Evolutionary conservation across 2,113 vertebrate species (phyloP).

Genomic region (Ardeotis arabs): DNA sequence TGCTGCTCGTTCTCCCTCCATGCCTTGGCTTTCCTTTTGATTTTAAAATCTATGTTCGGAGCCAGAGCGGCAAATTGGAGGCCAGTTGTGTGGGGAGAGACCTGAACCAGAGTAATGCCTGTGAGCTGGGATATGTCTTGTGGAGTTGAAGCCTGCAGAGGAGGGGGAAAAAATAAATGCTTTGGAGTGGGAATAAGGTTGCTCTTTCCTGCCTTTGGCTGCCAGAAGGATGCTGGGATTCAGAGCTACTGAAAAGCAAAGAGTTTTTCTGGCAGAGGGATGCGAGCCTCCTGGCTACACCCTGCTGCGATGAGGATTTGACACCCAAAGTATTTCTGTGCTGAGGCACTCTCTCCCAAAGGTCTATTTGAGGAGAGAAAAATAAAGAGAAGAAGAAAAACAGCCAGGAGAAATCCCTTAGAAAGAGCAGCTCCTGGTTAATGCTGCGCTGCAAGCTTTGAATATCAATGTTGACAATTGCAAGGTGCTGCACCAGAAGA

Average conservation of each 20-base stretch:
- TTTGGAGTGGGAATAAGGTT: background rate
- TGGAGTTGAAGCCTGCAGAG: background rate
- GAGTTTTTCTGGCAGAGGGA: constrained; percentile 9
- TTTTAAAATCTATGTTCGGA: background rate
- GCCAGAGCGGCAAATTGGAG: background rate
- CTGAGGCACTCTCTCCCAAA: background rate
- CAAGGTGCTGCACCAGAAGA: background rate
- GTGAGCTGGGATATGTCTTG: background rate
- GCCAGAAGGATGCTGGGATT: background rate
- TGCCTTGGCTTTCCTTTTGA: background rate
- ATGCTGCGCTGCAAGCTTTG: background rate
- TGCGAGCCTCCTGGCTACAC: background rate
- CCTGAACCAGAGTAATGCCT: background rate
- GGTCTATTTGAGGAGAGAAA: background rate
- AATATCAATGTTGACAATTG: background rate
- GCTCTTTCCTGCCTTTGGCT: background rate
- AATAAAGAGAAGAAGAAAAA: constrained; percentile 10
- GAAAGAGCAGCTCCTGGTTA: background rate
- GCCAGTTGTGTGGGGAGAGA: background rate
- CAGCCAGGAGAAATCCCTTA: background rate
- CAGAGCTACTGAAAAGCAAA: constrained; percentile 7
- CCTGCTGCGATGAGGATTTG: background rate
- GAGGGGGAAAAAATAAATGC: background rate
- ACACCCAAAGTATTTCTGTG: constrained; percentile 26
- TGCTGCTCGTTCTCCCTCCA: background rate